Evolutionary conservation across 1,140 invertebrate species (phyloP).

Genomic region (Harpegnathos saltator): DNA sequence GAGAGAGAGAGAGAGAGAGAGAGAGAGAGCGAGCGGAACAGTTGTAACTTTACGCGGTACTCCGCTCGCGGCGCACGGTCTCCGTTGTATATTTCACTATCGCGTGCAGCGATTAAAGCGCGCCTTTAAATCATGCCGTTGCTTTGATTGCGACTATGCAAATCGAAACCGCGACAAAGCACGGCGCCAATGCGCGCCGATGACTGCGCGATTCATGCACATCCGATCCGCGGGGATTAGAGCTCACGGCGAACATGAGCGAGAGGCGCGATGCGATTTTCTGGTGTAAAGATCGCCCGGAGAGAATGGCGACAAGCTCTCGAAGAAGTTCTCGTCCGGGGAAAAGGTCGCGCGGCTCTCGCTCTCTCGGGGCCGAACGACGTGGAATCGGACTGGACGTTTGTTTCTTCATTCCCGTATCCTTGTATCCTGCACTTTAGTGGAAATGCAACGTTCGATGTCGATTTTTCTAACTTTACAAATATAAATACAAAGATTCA

Average conservation of each 20-base stretch:
- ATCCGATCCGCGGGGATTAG: slow-evolving; percentile 12
- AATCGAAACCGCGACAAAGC: no score
- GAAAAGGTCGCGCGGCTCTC: background rate
- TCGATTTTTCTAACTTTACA: no score
- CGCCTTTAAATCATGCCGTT: no score
- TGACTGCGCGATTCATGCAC: slow-evolving; percentile 23
- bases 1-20: no score
- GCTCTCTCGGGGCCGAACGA: background rate
- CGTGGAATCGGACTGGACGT: background rate
- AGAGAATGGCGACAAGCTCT: background rate
- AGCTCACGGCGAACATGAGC: slow-evolving; percentile 7
- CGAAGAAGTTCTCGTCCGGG: background rate
- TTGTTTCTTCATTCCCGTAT: background rate
- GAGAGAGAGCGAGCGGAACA: no score
- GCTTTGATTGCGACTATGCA: no score
- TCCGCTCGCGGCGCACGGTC: no score
- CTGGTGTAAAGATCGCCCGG: background rate
- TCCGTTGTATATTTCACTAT: no score
- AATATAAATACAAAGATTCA: no score
- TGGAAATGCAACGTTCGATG: background rate
- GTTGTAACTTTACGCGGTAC: no score
- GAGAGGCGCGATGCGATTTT: slow-evolving; percentile 29
- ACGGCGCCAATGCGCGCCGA: slow-evolving; percentile 20
- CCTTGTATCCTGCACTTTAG: background rate
- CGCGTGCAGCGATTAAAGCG: no score